Conservation (phyloP, 2,113 vertebrate genomes). For the Cyphomyrus plagiostoma region DNA sequence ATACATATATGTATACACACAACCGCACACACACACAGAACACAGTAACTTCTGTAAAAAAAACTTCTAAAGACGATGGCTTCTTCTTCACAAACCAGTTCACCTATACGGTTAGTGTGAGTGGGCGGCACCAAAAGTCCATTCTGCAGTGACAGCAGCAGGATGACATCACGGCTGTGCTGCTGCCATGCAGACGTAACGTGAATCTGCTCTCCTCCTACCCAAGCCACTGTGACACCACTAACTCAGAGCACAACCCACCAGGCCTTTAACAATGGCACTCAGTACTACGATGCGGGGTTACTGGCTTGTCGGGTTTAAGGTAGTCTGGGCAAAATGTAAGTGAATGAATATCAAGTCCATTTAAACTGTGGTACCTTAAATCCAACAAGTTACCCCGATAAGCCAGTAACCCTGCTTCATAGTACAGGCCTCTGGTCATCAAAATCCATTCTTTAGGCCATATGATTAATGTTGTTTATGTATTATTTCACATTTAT, state of each 20-base stretch:
- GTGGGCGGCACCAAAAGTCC: background rate
- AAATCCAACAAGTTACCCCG: no score
- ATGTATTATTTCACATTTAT: background rate
- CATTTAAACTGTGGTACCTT: no score
- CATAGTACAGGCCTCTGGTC: background rate
- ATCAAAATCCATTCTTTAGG: background rate
- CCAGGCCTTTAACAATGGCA: background rate
- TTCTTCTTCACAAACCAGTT: background rate
- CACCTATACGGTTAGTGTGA: background rate
- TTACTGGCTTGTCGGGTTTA: no score
- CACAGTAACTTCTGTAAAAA: background rate
- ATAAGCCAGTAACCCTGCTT: no score
- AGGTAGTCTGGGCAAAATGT: no score
- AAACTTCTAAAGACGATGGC: background rate
- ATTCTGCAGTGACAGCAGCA: background rate
- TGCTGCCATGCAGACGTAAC: background rate
- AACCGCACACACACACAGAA: background rate
- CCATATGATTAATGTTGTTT: background rate
- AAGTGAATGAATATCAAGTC: no score
- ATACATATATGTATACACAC: no score
- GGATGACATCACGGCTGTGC: background rate
- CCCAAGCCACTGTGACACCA: background rate
- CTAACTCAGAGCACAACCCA: background rate
- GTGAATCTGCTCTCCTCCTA: background rate
- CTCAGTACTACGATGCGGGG: no score